Conservation (phyloP, 2,113 vertebrate genomes). For the Platysteira castanea region DNA sequence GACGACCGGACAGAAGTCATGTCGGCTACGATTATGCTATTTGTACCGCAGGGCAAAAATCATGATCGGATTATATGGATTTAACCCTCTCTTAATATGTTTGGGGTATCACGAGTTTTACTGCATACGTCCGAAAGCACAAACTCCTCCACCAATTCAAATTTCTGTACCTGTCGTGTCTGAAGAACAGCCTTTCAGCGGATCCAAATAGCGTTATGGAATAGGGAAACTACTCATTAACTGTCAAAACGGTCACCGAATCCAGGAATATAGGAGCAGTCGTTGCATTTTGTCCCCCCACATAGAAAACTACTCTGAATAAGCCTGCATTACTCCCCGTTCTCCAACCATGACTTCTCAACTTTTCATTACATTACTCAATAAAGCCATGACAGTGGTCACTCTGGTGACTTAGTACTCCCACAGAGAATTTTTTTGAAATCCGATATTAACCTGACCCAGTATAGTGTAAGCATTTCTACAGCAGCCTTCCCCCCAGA, state of each 20-base stretch:
- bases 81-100: neutral
- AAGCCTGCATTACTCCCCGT: neutral
- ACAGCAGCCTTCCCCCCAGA: neutral
- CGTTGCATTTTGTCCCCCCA: neutral
- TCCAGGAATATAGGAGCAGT: too few species aligned
- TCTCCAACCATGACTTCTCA: neutral
- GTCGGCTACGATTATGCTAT: too few species aligned
- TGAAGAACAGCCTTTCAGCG: neutral
- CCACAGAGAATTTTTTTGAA: neutral
- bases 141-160: neutral
- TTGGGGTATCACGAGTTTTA: accelerated
- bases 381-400: neutral
- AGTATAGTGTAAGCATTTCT: neutral
- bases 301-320: neutral
- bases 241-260: neutral
- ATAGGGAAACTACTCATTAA: too few species aligned
- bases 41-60: neutral
- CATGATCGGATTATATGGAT: neutral
- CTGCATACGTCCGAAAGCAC: neutral
- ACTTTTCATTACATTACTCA: neutral
- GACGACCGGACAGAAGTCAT: too few species aligned
- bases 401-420: too few species aligned
- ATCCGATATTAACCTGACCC: neutral
- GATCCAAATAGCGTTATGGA: too few species aligned
- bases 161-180: neutral